These are phyloP conservation scores for Melanerpes aurifrons DNA, from an alignment of 2,113 vertebrate genomes.

Conservation along the genomic window DNA sequence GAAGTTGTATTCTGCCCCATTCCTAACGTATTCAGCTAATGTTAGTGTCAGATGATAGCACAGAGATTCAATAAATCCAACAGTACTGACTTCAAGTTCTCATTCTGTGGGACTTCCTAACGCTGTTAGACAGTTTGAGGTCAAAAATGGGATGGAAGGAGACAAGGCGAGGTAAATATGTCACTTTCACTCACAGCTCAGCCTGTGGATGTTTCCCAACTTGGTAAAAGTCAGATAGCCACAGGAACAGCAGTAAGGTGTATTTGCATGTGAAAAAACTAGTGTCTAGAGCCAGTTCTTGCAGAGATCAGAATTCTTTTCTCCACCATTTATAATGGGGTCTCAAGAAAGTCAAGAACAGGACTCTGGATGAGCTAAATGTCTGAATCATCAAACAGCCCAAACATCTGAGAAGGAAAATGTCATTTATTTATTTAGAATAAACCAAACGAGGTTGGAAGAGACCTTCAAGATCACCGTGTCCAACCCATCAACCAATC, in stretches of 20 bases:
- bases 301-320: not conserved
- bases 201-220: conserved; percentile 10
- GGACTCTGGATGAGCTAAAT: not conserved
- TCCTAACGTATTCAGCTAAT: not conserved
- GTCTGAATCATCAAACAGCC: not conserved
- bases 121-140: conserved; percentile 54
- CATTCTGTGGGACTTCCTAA: conserved; percentile 45
- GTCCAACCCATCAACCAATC: too few relatives aligned
- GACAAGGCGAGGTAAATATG: conserved; percentile 65
- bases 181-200: conserved; percentile 50
- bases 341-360: not conserved
- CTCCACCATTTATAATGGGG: not conserved
- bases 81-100: conserved; percentile 33
- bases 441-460: too few relatives aligned
- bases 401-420: conserved; percentile 10
- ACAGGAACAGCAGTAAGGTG: conserved; percentile 5
- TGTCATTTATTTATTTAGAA: too few relatives aligned
- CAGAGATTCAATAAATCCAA: not conserved
- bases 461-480: too few relatives aligned
- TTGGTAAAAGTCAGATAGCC: conserved; percentile 40
- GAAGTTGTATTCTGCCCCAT: not conserved
- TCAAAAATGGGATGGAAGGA: conserved; percentile 49
- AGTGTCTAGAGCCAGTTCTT: not conserved
- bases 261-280: not conserved
- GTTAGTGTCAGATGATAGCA: not conserved